A percentile compares a stretch with the other conserved stretches of the same genome.
These are phyloP conservation scores for Diloba caeruleocephala DNA, from an alignment of 2,888 invertebrate species.

Conservation along the genomic window DNA sequence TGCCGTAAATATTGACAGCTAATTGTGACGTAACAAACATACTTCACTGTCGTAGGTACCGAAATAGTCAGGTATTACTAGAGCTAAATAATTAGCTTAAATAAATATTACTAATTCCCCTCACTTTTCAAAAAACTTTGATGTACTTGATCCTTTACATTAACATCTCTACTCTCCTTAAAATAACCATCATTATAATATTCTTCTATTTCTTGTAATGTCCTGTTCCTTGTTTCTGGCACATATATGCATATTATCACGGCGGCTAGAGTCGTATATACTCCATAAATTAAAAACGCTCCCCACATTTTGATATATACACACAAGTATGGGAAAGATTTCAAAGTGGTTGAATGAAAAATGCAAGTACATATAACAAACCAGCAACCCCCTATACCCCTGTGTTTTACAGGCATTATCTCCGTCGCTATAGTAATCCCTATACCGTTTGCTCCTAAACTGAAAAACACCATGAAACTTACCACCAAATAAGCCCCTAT, in stretches of 20 bases:
- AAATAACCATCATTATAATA: conserved; percentile 42
- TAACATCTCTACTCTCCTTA: neutral
- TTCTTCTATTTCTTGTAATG: conserved; percentile 50
- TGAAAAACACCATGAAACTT: conserved; percentile 19
- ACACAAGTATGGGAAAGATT: conserved; percentile 36
- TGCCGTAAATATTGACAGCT: too few species aligned
- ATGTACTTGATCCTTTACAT: neutral
- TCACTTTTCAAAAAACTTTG: conserved; percentile 12
- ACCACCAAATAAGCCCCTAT: conserved; percentile 22
- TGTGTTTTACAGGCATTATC: conserved; percentile 51
- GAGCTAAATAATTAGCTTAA: too few species aligned
- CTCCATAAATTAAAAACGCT: conserved; percentile 27
- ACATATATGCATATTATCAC: conserved; percentile 45
- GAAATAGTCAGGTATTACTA: too few species aligned
- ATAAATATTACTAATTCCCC: neutral
- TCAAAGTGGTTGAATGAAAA: conserved; percentile 27
- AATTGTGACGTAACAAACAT: too few species aligned
- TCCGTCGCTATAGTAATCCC: conserved; percentile 40
- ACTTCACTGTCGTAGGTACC: too few species aligned
- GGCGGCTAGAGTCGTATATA: conserved; percentile 4
- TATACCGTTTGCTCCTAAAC: conserved; percentile 32
- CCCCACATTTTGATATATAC: conserved; percentile 25
- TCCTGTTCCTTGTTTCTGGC: conserved; percentile 48
- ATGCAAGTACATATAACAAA: conserved; percentile 37
- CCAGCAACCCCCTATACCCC: conserved; percentile 44